Percentiles rank a stretch among this genome's conserved stretches.
phyloP scores from a whole-genome alignment of 2,888 invertebrate genomes.

The Petrophora chlorosata region DNA sequence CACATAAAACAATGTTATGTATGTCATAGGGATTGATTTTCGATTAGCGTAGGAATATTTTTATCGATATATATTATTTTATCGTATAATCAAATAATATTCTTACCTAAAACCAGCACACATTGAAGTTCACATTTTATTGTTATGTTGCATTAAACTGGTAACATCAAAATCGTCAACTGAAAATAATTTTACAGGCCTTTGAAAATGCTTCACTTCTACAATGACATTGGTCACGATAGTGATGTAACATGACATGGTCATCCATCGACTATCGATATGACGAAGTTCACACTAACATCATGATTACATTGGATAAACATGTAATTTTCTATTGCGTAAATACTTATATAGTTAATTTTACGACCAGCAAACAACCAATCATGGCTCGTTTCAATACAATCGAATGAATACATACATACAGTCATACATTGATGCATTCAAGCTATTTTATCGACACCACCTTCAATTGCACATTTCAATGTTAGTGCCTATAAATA shows the following conservation, averaged over 20 bases:
- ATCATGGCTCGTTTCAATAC: conserved; percentile 9
- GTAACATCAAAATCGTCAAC: too few relatives aligned
- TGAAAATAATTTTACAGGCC: too few relatives aligned
- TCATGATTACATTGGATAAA: conserved; percentile 26
- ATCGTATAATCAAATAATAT: too few relatives aligned
- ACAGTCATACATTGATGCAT: conserved; percentile 24
- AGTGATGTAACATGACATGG: too few relatives aligned
- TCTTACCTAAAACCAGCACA: too few relatives aligned
- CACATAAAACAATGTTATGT: conserved; percentile 3
- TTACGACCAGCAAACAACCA: conserved; percentile 40
- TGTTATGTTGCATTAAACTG: too few relatives aligned
- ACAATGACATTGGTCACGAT: too few relatives aligned
- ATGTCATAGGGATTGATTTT: conserved; percentile 3
- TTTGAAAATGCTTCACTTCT: too few relatives aligned
- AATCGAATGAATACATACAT: conserved; percentile 13
- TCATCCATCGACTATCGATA: too few relatives aligned
- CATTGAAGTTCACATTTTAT: too few relatives aligned
- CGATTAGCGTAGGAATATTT: background rate
- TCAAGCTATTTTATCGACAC: conserved; percentile 33
- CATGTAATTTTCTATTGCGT: conserved; percentile 37
- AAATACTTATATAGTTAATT: conserved; percentile 20
- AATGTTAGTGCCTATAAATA: conserved; percentile 23
- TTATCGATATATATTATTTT: conserved; percentile 10
- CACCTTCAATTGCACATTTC: conserved; percentile 16
- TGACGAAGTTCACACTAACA: background rate